Conservation (phyloP, 2,888 invertebrate genomes). For the Polylopha cassiicola region DNA sequence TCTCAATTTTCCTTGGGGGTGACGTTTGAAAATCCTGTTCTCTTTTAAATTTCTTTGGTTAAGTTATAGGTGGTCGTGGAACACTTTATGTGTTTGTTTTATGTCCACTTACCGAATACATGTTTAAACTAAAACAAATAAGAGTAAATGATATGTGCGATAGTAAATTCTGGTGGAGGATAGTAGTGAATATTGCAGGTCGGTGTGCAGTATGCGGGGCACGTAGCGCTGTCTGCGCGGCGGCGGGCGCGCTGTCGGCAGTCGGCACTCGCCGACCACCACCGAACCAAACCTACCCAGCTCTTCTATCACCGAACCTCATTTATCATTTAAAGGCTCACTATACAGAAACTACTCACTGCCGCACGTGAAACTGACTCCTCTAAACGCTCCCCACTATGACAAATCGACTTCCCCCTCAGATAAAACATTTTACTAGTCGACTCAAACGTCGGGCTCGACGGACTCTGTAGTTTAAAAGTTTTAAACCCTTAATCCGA, state of each 20-base stretch:
- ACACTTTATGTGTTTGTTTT: no score
- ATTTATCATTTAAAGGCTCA: conserved; percentile 66
- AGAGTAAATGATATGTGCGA: conserved; percentile 71
- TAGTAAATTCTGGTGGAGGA: conserved; percentile 67
- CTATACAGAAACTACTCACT: conserved; percentile 51
- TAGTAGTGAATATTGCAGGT: conserved; percentile 74
- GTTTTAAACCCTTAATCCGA: conserved; percentile 60
- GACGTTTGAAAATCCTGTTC: no score
- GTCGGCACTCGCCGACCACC: conserved; percentile 26
- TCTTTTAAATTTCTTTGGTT: no score
- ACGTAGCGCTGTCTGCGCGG: conserved; percentile 70
- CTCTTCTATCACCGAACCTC: conserved; percentile 59
- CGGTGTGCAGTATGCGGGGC: conserved; percentile 70
- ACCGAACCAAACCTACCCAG: conserved; percentile 39
- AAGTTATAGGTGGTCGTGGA: no score
- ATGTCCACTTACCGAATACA: no score
- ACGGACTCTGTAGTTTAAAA: conserved; percentile 25
- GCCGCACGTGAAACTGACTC: conserved; percentile 51
- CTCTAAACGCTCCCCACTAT: conserved; percentile 43
- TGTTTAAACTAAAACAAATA: conserved; percentile 31
- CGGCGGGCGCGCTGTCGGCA: conserved; percentile 42
- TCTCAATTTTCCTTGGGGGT: conserved; percentile 28
- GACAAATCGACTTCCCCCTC: conserved; percentile 36
- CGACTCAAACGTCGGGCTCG: conserved; percentile 16
- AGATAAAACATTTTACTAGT: conserved; percentile 21